Conservation (phyloP, 1,140 invertebrate genomes). For the Apis florea region DNA sequence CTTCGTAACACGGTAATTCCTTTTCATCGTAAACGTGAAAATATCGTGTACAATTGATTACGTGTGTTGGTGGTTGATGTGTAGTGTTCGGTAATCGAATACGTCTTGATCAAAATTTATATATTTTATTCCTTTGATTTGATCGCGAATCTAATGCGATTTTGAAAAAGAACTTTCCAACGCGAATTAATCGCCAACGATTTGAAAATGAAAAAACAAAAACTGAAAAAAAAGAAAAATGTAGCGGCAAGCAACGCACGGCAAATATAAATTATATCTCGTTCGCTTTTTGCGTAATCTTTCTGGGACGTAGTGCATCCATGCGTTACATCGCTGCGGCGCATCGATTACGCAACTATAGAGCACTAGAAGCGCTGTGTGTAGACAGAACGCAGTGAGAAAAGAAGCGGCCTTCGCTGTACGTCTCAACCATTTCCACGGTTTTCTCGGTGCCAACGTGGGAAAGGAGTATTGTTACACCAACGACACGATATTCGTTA, state of each 20-base stretch:
- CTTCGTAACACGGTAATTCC: background rate
- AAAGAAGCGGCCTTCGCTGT: slow-evolving; percentile 39
- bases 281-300: slow-evolving; percentile 3
- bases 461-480: slow-evolving; percentile 14
- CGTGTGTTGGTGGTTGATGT: slow-evolving; percentile 50
- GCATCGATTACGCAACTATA: slow-evolving; percentile 34
- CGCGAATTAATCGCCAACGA: too few species aligned
- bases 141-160: background rate
- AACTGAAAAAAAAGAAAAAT: background rate
- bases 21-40: background rate
- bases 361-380: slow-evolving; percentile 44
- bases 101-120: background rate
- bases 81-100: slow-evolving; percentile 14
- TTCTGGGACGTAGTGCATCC: slow-evolving; percentile 30
- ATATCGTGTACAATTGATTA: slow-evolving; percentile 39
- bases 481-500: slow-evolving; percentile 39
- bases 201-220: too few species aligned
- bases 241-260: slow-evolving; percentile 16
- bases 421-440: background rate
- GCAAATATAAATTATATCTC: background rate
- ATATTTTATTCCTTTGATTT: background rate
- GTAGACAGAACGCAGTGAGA: slow-evolving; percentile 42
- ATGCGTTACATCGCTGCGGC: slow-evolving; percentile 38
- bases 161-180: background rate
- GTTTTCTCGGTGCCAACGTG: background rate